These are phyloP conservation scores for Loris lydekkerianus DNA, from an alignment of 2,797 vertebrate genomes.

Conservation along the genomic window DNA sequence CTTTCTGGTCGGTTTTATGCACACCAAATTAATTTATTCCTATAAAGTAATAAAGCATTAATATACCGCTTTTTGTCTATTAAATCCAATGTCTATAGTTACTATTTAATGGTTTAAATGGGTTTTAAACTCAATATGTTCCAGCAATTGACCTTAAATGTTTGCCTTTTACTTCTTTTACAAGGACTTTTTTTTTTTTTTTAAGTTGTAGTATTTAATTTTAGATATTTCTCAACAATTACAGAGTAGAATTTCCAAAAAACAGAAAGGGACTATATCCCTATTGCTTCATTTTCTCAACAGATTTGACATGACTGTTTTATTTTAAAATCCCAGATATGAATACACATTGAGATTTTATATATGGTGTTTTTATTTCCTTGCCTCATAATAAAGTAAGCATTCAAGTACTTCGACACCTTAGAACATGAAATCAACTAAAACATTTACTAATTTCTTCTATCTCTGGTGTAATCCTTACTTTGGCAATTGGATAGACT, in stretches of 20 bases:
- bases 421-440: neutral
- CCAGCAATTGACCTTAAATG: neutral
- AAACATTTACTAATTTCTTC: neutral
- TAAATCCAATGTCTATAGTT: slow-evolving; percentile 21
- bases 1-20: neutral
- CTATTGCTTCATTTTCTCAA: neutral
- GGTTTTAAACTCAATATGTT: slow-evolving; percentile 17
- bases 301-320: neutral
- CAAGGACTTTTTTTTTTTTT: neutral
- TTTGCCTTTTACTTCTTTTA: neutral
- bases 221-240: neutral
- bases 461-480: neutral
- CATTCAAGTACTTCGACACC: neutral
- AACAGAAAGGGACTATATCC: neutral
- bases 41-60: neutral
- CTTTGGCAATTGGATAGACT: neutral
- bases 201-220: slow-evolving; percentile 3
- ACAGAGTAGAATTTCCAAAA: neutral
- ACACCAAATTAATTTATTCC: neutral
- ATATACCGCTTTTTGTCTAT: neutral
- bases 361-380: neutral
- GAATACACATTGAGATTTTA: neutral
- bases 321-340: neutral
- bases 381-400: neutral
- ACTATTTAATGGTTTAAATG: slow-evolving; percentile 11